phyloP scores from a whole-genome alignment of 30 jellyfish, hydroid and myxozoan genomes.

The Phacellophora camtschatica region DNA sequence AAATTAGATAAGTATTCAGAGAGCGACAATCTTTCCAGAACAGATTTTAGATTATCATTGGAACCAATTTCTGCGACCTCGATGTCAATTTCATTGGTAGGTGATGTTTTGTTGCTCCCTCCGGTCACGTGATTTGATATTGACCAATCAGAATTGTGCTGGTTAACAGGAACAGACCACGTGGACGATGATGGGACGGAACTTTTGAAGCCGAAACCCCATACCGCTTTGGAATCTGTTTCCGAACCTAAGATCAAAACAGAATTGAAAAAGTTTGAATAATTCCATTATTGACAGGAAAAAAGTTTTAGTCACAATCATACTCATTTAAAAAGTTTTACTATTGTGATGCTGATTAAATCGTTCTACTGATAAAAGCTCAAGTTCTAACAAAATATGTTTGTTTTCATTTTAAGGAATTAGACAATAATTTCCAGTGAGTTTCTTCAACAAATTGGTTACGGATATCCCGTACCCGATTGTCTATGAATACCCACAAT shows the following conservation, averaged over 20 bases:
- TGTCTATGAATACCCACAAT: too few relatives aligned
- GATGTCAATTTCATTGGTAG: constrained; percentile 57
- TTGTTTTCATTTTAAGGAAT: too few relatives aligned
- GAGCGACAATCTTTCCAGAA: constrained; percentile 82
- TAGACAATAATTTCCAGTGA: too few relatives aligned
- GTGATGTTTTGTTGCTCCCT: constrained; percentile 40
- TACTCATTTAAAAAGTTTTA: too few relatives aligned
- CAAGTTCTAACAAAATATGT: too few relatives aligned
- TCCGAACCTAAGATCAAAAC: constrained; percentile 50
- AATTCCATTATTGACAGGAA: too few relatives aligned
- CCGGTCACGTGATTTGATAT: constrained; percentile 30
- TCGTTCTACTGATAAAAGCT: too few relatives aligned
- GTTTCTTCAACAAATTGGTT: too few relatives aligned
- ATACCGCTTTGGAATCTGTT: constrained; percentile 65
- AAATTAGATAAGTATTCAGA: constrained; percentile 72
- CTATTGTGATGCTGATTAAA: too few relatives aligned
- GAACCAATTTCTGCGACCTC: constrained; percentile 63
- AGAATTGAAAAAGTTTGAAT: too few relatives aligned
- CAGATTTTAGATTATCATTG: constrained; percentile 72
- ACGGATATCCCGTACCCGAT: too few relatives aligned
- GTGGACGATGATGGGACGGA: constrained; percentile 39
- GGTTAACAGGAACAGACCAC: constrained; percentile 62
- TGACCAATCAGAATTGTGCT: constrained; percentile 62
- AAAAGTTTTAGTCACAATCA: too few relatives aligned
- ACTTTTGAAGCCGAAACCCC: constrained; percentile 89